Conservation (phyloP, 2,113 vertebrate species). For the Hylia prasina region DNA sequence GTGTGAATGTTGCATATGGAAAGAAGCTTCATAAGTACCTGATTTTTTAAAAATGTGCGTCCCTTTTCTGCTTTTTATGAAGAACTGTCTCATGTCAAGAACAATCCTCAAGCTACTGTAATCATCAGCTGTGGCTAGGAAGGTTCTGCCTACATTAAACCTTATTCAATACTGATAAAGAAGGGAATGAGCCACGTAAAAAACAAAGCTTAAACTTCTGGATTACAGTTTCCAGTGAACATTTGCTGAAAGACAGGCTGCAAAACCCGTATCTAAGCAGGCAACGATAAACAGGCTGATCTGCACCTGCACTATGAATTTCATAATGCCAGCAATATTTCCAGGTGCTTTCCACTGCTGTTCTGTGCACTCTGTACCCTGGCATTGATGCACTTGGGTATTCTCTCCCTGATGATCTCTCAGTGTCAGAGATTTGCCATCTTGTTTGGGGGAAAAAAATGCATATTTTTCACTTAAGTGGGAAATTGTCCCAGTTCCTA, state of each 20-base stretch:
- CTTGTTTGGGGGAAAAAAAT: not conserved
- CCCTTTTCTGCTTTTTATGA: not conserved
- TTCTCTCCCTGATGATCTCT: not conserved
- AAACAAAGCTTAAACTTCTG: not conserved
- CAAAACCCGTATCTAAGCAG: not conserved
- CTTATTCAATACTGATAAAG: not conserved
- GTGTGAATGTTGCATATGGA: not conserved
- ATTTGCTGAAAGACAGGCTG: not conserved
- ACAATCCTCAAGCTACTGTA: not conserved
- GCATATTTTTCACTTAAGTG: not conserved
- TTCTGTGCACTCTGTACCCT: not conserved
- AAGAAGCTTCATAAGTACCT: not conserved
- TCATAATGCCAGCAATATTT: not conserved
- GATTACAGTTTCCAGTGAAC: not conserved
- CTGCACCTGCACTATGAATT: not conserved
- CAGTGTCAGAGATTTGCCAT: not conserved
- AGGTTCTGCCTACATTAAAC: not conserved
- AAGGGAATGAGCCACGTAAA: not conserved
- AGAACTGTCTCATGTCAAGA: not conserved
- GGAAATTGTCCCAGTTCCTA: not conserved
- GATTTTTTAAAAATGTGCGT: not conserved
- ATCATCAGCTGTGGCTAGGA: not conserved
- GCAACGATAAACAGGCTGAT: not conserved
- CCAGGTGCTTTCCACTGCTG: not conserved
- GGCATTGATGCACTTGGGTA: not conserved